Evolutionary conservation across 1,140 invertebrate species (phyloP).

Genomic region (Scaptomyza pallida): DNA sequence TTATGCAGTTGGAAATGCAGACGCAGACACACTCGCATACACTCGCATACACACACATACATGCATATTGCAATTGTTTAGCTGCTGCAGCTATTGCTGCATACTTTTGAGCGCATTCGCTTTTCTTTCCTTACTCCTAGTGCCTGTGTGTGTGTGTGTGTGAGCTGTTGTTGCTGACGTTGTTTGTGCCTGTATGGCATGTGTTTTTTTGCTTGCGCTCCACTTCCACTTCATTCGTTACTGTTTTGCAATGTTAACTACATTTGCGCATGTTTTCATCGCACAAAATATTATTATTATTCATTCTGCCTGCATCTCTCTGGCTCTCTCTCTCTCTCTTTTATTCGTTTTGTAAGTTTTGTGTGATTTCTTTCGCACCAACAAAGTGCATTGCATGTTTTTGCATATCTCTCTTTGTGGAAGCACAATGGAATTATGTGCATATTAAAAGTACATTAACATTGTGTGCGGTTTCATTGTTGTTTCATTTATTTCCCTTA

Average conservation of each 20-base stretch:
- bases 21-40: constrained; percentile 8
- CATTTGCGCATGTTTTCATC: constrained; percentile 70
- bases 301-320: constrained; percentile 46
- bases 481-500: neutral
- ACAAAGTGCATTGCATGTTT: constrained; percentile 21
- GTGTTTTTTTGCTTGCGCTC: constrained; percentile 12
- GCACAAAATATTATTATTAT: constrained; percentile 59
- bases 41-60: constrained; percentile 29
- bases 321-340: constrained; percentile 9
- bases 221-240: constrained; percentile 77
- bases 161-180: constrained; percentile 9
- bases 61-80: constrained; percentile 54
- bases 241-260: constrained; percentile 80
- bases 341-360: constrained; percentile 15
- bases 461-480: constrained; percentile 18
- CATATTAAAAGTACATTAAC: constrained; percentile 75
- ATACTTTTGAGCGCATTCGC: constrained; percentile 58
- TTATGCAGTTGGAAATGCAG: constrained; percentile 78
- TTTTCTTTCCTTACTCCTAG: constrained; percentile 15
- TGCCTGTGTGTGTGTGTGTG: neutral
- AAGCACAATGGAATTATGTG: constrained; percentile 61
- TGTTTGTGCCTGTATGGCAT: constrained; percentile 4
- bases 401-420: constrained; percentile 12
- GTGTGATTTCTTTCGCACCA: constrained; percentile 19
- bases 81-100: constrained; percentile 59